phyloP scores from a whole-genome alignment of 2,888 invertebrate species.

The Argyresthia albistria region DNA sequence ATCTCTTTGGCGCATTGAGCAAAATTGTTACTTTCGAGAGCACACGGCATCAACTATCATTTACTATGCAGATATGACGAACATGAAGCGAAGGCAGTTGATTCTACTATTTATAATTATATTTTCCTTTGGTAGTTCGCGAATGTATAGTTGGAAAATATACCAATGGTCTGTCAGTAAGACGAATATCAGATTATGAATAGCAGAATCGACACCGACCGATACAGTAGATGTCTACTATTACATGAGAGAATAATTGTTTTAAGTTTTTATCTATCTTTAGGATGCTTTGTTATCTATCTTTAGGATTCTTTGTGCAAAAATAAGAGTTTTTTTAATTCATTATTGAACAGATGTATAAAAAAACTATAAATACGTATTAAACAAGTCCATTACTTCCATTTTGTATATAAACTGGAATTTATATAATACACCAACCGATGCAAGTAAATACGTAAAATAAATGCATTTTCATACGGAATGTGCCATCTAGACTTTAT shows the following conservation, averaged over 20 bases:
- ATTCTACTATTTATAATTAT: neutral
- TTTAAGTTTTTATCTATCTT: too few species aligned
- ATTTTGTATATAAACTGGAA: neutral
- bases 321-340: too few species aligned
- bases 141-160: too few species aligned
- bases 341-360: neutral
- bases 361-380: neutral
- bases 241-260: too few species aligned
- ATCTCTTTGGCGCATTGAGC: slow-evolving; percentile 68
- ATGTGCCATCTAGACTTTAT: slow-evolving; percentile 23
- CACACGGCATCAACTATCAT: slow-evolving; percentile 56
- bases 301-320: neutral
- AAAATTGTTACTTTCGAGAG: slow-evolving; percentile 33
- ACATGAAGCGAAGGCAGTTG: too few species aligned
- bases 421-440: too few species aligned
- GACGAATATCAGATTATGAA: too few species aligned
- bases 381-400: neutral
- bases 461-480: slow-evolving; percentile 47
- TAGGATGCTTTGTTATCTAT: too few species aligned
- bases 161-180: too few species aligned
- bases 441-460: slow-evolving; percentile 25
- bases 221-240: too few species aligned
- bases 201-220: too few species aligned
- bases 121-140: slow-evolving; percentile 6
- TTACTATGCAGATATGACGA: neutral